Evolutionary conservation across 2,113 vertebrate genomes (phyloP).

Genomic region (Nyctibius bracteatus): DNA sequence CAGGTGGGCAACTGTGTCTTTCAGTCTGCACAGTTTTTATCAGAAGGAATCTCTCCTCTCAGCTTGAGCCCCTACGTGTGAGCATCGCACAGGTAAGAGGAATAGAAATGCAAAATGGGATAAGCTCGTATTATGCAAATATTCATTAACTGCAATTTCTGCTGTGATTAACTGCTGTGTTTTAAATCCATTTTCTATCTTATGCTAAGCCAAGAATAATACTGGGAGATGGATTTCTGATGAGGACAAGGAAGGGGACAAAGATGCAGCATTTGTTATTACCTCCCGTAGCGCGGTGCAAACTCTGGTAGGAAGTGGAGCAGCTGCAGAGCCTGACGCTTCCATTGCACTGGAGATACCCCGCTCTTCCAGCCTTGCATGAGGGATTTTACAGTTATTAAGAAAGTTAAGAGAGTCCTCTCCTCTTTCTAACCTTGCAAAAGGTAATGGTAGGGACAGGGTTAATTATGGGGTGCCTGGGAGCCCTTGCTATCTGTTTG

Average conservation of each 20-base stretch:
- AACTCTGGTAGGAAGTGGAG: neutral
- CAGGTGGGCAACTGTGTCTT: neutral
- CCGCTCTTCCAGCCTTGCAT: accelerated
- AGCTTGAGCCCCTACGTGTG: neutral
- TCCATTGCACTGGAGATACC: accelerated
- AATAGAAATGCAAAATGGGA: neutral
- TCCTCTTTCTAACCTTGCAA: too few species aligned
- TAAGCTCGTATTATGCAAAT: neutral
- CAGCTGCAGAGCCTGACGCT: accelerated
- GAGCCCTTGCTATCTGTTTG: neutral
- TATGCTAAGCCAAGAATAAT: neutral
- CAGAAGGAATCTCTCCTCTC: neutral
- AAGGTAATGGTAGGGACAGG: neutral
- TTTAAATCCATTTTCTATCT: neutral
- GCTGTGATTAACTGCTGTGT: neutral
- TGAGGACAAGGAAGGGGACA: neutral
- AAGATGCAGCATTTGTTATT: neutral
- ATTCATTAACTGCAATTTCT: neutral
- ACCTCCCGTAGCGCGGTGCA: too few species aligned
- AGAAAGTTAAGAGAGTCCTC: neutral
- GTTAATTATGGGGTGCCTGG: neutral
- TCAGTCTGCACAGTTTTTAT: neutral
- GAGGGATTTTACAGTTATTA: neutral
- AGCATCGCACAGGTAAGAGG: neutral
- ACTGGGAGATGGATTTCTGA: neutral